These are phyloP conservation scores for Cyclura pinguis DNA, from an alignment of 2,797 vertebrate genomes.

Conservation along the genomic window DNA sequence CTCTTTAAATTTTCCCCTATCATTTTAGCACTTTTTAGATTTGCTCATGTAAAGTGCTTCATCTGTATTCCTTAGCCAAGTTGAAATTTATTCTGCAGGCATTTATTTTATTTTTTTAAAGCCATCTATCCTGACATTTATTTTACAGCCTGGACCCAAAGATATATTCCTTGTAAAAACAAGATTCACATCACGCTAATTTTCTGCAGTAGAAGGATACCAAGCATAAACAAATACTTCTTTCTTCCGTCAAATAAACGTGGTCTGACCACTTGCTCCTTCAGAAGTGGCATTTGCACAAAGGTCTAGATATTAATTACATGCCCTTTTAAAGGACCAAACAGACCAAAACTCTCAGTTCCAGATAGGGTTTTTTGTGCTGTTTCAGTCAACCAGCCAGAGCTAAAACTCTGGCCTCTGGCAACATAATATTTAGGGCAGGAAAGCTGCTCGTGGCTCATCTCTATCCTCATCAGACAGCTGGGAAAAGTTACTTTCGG, in stretches of 20 bases:
- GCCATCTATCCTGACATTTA: conserved; percentile 73
- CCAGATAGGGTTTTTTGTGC: background rate
- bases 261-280: background rate
- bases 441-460: background rate
- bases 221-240: conserved; percentile 52
- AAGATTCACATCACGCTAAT: conserved; percentile 54
- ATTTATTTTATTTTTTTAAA: conserved; percentile 52
- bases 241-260: accelerated
- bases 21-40: conserved; percentile 15
- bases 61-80: conserved; percentile 40
- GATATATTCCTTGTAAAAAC: conserved; percentile 67
- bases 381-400: background rate
- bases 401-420: background rate
- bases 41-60: conserved; percentile 38
- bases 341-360: background rate
- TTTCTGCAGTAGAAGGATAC: conserved; percentile 61
- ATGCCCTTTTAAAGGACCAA: background rate
- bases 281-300: background rate
- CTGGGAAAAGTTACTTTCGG: no score
- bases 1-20: background rate
- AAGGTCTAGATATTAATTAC: background rate
- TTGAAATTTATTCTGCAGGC: conserved; percentile 54
- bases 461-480: background rate
- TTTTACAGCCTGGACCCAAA: conserved; percentile 67
- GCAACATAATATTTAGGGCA: background rate